phyloP scores from a whole-genome alignment of 2,888 invertebrate genomes.

The Strigamia maritima region DNA sequence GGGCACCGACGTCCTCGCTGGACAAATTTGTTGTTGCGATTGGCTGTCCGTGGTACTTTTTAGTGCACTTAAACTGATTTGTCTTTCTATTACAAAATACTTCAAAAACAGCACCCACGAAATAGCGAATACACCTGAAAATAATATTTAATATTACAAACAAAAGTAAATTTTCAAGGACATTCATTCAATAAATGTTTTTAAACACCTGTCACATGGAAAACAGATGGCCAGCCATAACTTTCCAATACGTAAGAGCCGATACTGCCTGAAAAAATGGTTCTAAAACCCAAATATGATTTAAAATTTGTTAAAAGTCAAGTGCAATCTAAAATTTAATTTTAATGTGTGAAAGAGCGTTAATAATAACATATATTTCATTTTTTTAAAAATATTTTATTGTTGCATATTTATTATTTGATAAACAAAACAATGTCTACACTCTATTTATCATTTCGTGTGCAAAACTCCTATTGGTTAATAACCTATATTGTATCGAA shows the following conservation, averaged over 20 bases:
- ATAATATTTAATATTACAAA: slow-evolving; percentile 38
- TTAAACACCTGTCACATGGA: slow-evolving; percentile 60
- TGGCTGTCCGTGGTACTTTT: neutral
- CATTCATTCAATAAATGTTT: neutral
- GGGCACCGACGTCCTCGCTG: slow-evolving; percentile 57
- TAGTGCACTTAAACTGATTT: slow-evolving; percentile 40
- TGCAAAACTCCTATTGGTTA: too few relatives aligned
- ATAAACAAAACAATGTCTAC: too few relatives aligned
- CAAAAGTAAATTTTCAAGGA: neutral
- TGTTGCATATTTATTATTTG: too few relatives aligned
- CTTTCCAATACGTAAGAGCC: slow-evolving; percentile 65
- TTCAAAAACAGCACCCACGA: slow-evolving; percentile 60
- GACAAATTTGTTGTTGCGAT: neutral
- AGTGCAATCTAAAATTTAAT: too few relatives aligned
- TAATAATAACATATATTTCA: too few relatives aligned
- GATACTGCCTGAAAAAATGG: slow-evolving; percentile 63
- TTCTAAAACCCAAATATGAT: slow-evolving; percentile 55
- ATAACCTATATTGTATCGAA: too few relatives aligned
- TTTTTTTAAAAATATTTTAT: too few relatives aligned
- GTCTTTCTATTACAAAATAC: slow-evolving; percentile 56
- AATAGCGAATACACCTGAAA: slow-evolving; percentile 58
- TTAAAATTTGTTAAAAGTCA: too few relatives aligned
- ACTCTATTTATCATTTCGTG: too few relatives aligned
- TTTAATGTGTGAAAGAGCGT: too few relatives aligned
- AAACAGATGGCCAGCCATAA: slow-evolving; percentile 65